Evolutionary conservation across 2,113 vertebrate genomes (phyloP).

Genomic region (Oceanodroma tethys): DNA sequence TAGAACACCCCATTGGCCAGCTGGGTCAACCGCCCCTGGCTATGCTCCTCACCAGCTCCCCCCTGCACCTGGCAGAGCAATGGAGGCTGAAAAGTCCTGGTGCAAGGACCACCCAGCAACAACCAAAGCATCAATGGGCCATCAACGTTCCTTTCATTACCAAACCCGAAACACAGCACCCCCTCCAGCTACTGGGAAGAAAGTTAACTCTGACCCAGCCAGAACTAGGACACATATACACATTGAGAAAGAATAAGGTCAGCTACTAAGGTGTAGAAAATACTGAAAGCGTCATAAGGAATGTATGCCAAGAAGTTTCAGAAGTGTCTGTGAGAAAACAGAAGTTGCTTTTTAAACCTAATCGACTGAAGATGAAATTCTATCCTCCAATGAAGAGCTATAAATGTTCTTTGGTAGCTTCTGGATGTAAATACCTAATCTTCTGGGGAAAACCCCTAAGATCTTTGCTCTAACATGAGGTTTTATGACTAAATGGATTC

Average conservation of each 20-base stretch:
- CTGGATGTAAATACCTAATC: not conserved
- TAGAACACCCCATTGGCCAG: no score
- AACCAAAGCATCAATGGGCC: no score
- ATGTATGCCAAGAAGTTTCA: not conserved
- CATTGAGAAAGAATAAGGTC: not conserved
- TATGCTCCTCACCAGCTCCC: no score
- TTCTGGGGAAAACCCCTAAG: not conserved
- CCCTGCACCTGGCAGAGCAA: no score
- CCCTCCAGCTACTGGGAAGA: no score
- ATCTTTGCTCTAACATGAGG: not conserved
- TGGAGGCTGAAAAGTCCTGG: no score
- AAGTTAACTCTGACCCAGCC: no score
- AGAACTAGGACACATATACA: no score
- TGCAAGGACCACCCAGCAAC: no score
- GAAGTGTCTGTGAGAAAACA: not conserved
- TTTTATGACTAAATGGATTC: not conserved
- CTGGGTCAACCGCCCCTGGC: no score
- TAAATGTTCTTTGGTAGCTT: not conserved
- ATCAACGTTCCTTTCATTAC: no score
- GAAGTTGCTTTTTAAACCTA: not conserved
- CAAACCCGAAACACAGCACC: no score
- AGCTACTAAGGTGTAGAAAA: not conserved
- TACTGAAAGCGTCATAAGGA: not conserved
- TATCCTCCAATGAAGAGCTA: not conserved
- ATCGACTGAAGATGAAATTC: not conserved